Conservation (phyloP, 2,113 vertebrate species). For the Emberiza fucata region DNA sequence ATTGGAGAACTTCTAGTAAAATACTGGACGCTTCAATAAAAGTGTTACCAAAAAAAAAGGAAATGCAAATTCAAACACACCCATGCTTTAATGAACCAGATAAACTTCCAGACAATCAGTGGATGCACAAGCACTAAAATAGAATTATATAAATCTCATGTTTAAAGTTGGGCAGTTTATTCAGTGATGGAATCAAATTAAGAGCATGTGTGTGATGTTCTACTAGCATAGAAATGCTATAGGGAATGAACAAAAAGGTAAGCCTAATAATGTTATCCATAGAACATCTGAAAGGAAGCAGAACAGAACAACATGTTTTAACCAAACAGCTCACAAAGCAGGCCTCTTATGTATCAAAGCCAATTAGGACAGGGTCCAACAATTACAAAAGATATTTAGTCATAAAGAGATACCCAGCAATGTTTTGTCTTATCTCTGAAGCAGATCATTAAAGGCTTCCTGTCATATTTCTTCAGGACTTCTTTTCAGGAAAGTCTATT, state of each 20-base stretch:
- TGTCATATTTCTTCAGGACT: conserved; percentile 48
- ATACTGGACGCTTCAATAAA: background rate
- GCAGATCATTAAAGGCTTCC: conserved; percentile 47
- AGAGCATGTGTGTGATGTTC: background rate
- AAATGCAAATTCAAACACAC: background rate
- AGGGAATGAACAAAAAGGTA: conserved; percentile 35
- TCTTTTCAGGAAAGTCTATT: conserved; percentile 57
- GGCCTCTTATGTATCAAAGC: conserved; percentile 27
- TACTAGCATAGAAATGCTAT: background rate
- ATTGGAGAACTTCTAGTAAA: background rate
- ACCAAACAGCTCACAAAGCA: conserved; percentile 41
- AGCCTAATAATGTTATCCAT: background rate
- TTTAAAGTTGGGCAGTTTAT: background rate
- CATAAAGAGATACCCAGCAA: conserved; percentile 37
- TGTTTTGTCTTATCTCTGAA: conserved; percentile 21
- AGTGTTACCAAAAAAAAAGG: background rate
- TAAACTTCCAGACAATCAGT: background rate
- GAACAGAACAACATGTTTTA: conserved; percentile 58
- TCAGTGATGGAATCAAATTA: background rate
- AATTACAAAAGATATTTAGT: conserved; percentile 59
- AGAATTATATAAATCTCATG: background rate
- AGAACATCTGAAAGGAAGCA: conserved; percentile 47
- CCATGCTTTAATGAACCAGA: background rate
- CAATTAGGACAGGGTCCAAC: conserved; percentile 52
- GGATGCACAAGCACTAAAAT: background rate